Conservation (phyloP, 1,140 invertebrate species). For the Elysia chlorotica region DNA sequence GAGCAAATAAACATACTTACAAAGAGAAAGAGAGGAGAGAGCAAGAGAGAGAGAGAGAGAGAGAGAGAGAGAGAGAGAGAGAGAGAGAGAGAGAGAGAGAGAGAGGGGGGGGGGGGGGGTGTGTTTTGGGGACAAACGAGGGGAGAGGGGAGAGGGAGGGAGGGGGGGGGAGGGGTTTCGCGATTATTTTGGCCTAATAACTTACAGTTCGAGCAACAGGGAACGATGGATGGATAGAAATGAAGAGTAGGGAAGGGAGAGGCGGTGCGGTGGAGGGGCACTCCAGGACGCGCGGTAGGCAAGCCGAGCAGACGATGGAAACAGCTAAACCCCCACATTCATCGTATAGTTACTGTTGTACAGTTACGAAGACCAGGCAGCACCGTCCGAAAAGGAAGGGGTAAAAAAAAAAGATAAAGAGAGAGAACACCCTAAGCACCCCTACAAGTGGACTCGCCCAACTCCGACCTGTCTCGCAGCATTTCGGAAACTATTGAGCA, state of each 20-base stretch:
- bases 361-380: no score
- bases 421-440: constrained; percentile 9
- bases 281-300: no score
- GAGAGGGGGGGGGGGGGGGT: constrained; percentile 4
- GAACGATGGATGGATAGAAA: neutral
- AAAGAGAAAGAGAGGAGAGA: neutral
- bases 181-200: no score
- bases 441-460: constrained; percentile 23
- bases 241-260: neutral
- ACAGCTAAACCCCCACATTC: no score
- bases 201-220: no score
- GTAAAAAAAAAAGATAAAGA: neutral
- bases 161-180: no score
- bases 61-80: constrained; percentile 22
- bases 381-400: constrained; percentile 3
- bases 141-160: no score
- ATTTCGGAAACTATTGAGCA: constrained; percentile 46
- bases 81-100: constrained; percentile 19
- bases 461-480: constrained; percentile 39
- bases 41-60: constrained; percentile 7
- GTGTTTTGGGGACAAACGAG: no score
- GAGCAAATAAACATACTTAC: neutral
- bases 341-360: no score
- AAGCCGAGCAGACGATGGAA: no score
- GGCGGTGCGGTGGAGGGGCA: no score